These are phyloP conservation scores for Empis livida DNA, from an alignment of 2,888 invertebrate species.

Conservation along the genomic window DNA sequence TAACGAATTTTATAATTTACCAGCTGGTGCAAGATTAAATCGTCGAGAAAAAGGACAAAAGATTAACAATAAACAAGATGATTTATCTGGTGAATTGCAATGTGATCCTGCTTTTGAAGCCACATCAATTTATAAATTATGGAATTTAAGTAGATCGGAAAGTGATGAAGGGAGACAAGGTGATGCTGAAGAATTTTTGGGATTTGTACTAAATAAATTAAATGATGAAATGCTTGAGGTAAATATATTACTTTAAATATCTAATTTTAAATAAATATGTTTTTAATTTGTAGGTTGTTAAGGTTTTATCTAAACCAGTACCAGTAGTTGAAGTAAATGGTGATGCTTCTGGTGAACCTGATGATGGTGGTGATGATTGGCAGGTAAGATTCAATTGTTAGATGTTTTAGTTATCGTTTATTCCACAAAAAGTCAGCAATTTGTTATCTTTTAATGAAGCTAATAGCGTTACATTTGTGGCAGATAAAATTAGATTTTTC, in stretches of 20 bases:
- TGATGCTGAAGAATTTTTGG: conserved; percentile 94
- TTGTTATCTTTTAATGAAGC: conserved; percentile 16
- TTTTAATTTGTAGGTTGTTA: conserved; percentile 39
- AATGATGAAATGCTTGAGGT: conserved; percentile 96
- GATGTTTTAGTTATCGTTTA: too few species aligned
- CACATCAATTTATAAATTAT: conserved; percentile 70
- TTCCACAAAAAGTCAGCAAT: conserved; percentile 25
- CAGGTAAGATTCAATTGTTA: conserved; percentile 23
- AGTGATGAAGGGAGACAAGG: conserved; percentile 81
- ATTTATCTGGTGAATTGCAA: conserved; percentile 44
- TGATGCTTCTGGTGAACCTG: conserved; percentile 28
- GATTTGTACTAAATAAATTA: conserved; percentile 81
- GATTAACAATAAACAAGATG: conserved; percentile 26
- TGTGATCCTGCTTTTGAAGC: conserved; percentile 82
- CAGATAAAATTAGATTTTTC: conserved; percentile 16
- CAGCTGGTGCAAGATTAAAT: conserved; percentile 41
- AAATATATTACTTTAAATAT: conserved; percentile 12
- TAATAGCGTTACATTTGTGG: conserved; percentile 32
- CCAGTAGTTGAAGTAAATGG: conserved; percentile 39
- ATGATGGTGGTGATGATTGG: conserved; percentile 34
- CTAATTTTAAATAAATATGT: not conserved
- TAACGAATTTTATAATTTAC: conserved; percentile 61
- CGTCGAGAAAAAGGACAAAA: conserved; percentile 33
- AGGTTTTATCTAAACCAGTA: conserved; percentile 43
- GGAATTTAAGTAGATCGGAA: conserved; percentile 59